These are phyloP conservation scores for Sesamia nonagrioides DNA, from an alignment of 1,140 invertebrate genomes.

Conservation along the genomic window DNA sequence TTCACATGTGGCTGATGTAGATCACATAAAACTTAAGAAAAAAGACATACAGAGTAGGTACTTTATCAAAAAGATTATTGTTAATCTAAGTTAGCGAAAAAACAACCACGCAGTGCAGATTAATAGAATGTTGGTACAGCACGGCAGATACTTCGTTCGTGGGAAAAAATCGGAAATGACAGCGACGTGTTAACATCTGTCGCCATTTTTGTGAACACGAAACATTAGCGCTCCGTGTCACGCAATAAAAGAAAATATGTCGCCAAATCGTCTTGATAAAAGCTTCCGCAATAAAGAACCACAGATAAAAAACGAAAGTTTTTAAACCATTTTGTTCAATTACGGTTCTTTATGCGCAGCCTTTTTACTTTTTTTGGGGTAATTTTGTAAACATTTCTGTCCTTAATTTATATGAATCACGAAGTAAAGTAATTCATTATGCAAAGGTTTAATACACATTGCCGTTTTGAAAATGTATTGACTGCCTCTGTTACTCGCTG, in stretches of 20 bases:
- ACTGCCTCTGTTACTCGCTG: too few species aligned
- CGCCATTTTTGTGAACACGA: constrained; percentile 38
- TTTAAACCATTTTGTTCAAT: not conserved
- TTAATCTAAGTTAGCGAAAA: not conserved
- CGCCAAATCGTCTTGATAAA: constrained; percentile 26
- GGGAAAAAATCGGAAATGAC: constrained; percentile 31
- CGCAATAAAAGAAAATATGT: constrained; percentile 38
- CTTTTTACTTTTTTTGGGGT: not conserved
- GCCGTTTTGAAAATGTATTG: not conserved
- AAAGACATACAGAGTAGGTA: too few species aligned
- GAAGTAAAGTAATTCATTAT: not conserved
- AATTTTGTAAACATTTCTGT: not conserved
- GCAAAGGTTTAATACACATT: not conserved
- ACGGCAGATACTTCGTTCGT: not conserved
- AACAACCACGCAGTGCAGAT: not conserved
- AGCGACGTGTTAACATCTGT: constrained; percentile 42
- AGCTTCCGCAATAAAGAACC: not conserved
- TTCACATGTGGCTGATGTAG: too few species aligned
- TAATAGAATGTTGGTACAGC: not conserved
- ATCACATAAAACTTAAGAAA: too few species aligned
- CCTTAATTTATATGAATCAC: not conserved
- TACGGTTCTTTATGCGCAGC: not conserved
- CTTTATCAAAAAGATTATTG: too few species aligned
- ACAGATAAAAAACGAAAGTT: not conserved
- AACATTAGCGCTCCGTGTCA: constrained; percentile 44